Conservation (phyloP, 1,140 invertebrate genomes). For the Lepidotrigona ventralis region DNA sequence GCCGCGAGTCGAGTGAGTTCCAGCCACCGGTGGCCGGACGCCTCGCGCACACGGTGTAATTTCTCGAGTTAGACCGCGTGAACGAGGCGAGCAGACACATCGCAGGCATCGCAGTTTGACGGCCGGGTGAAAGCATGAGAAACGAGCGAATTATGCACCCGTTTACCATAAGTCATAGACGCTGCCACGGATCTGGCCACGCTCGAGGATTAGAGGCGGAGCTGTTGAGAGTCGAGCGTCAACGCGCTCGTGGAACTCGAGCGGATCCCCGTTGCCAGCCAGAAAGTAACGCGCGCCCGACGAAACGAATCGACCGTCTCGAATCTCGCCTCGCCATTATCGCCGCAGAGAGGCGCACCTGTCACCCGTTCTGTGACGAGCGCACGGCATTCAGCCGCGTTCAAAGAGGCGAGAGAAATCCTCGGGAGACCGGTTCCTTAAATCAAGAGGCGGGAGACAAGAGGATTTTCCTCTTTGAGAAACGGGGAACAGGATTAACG, state of each 20-base stretch:
- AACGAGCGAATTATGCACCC: constrained; percentile 69
- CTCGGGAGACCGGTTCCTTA: background rate
- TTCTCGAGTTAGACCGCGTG: constrained; percentile 26
- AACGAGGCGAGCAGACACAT: constrained; percentile 30
- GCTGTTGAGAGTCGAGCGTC: constrained; percentile 37
- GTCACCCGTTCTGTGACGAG: background rate
- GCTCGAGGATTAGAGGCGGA: constrained; percentile 57
- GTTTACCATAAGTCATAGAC: constrained; percentile 70
- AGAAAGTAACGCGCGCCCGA: background rate
- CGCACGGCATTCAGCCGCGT: background rate
- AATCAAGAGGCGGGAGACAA: constrained; percentile 48
- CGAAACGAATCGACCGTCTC: constrained; percentile 55
- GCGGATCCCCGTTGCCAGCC: background rate
- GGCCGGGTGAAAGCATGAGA: constrained; percentile 67
- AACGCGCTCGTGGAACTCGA: background rate
- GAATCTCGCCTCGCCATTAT: constrained; percentile 44
- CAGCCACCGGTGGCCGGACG: background rate
- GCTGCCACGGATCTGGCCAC: constrained; percentile 42
- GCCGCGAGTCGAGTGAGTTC: background rate
- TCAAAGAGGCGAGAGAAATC: background rate
- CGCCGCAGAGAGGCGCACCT: constrained; percentile 28
- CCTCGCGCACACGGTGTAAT: constrained; percentile 26
- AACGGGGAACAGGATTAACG: constrained; percentile 35
- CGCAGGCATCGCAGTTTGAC: constrained; percentile 54
- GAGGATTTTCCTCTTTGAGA: constrained; percentile 48